Base-by-base conservation (phyloP, 2,113 vertebrate species). In the Boleophthalmus pectinirostris region DNA sequence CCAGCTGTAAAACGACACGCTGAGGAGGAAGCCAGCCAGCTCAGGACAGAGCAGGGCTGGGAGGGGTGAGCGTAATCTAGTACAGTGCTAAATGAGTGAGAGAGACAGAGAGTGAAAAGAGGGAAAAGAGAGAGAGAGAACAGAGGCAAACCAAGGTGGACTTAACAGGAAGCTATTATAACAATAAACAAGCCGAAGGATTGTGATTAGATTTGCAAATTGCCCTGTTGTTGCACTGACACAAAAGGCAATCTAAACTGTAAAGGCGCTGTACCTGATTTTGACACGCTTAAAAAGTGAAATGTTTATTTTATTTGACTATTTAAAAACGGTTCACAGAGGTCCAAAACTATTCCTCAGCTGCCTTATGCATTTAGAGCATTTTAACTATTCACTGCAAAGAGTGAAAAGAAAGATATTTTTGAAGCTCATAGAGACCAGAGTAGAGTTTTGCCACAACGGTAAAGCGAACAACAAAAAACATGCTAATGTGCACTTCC, bases 1-100 rank as follows among this genome's bases (percentile, higher is more conserved):
- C 61, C 21, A 71, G 74, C 85, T 89, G 92, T 91, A 92, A 94
- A 87, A 90, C 86, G 92, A 93, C 88, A 86, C 85, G 70, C 43
- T 64, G 70, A 88, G 88, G 88, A 91, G 88, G 88, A 91, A 90
- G 89, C 47, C 69, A 72, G 83, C 73, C 75, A 79, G 85, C 83
- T 84, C 20, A 61, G 80, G 82, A 76, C 78, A 78, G 66, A 4
- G 64, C 75, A 53, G 68, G 38, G 61, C 25, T 1, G 70, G 54
- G 68, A 46, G 15, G 60, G 46, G 61, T 43, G 57, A 3, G 47
- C 3, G n/a, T 69, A 45, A 82, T 66, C 64, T 77, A 82, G 81
- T 70, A 72, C 51, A 75, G 69, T 43, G 47, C 54, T 73, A 13
- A 74, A 43, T 43, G 38, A 43, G 38, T 10, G 38, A 43, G 8